phyloP scores from a whole-genome alignment of 2,113 vertebrate genomes.

The Gobius niger region DNA sequence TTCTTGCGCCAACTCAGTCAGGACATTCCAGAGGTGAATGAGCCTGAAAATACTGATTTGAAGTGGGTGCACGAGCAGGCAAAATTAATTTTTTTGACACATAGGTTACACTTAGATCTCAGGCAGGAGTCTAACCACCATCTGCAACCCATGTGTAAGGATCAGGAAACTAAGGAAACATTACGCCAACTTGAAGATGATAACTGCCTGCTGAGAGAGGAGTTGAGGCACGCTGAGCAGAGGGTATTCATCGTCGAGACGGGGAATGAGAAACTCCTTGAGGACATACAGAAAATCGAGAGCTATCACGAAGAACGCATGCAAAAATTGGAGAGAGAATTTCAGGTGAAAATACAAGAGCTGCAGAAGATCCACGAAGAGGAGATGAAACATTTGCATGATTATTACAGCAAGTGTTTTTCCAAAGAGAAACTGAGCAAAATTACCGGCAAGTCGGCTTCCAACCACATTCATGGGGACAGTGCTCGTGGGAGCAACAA shows the following conservation, averaged over 20 bases:
- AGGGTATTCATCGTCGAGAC: conserved; percentile 70
- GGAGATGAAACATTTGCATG: conserved; percentile 83
- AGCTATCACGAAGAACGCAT: conserved; percentile 78
- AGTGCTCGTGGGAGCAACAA: conserved; percentile 76
- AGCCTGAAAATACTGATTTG: conserved; percentile 29
- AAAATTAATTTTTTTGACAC: conserved; percentile 83
- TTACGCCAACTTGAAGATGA: conserved; percentile 78
- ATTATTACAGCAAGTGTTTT: conserved; percentile 67
- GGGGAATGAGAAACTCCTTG: conserved; percentile 72
- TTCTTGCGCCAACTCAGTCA: conserved; percentile 79
- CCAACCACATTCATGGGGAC: conserved; percentile 62
- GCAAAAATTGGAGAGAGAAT: conserved; percentile 81
- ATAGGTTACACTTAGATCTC: conserved; percentile 76
- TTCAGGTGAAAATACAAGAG: conserved; percentile 84
- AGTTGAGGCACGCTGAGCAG: conserved; percentile 77
- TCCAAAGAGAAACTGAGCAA: conserved; percentile 37
- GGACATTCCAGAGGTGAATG: conserved; percentile 57
- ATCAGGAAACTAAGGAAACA: conserved; percentile 72
- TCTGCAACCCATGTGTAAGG: conserved; percentile 65
- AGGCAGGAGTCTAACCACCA: conserved; percentile 72
- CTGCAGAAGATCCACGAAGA: conserved; percentile 84
- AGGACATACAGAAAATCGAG: conserved; percentile 78
- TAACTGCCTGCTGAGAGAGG: conserved; percentile 73
- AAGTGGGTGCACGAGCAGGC: conserved; percentile 83
- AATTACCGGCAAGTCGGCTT: conserved; percentile 3